Conservation (phyloP, 1,140 invertebrate species). For the Dendrolimus punctatus region DNA sequence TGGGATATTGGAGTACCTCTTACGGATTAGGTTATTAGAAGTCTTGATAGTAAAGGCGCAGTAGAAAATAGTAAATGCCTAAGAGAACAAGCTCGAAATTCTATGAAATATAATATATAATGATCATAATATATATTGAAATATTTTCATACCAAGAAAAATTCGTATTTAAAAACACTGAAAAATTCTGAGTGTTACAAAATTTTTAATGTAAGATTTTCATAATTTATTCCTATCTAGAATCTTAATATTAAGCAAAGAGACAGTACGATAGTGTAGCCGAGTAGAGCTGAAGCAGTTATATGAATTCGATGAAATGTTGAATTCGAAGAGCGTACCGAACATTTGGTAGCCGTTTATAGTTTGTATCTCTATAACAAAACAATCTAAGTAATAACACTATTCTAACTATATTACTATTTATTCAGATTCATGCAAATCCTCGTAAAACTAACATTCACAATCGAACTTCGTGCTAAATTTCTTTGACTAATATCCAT, state of each 20-base stretch:
- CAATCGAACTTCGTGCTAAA: too few relatives aligned
- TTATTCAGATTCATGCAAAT: conserved; percentile 21
- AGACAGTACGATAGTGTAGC: conserved; percentile 30
- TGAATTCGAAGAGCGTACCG: conserved; percentile 31
- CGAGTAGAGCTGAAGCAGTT: conserved; percentile 37
- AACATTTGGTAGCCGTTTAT: conserved; percentile 20
- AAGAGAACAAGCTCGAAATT: conserved; percentile 37
- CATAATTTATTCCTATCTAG: conserved; percentile 33
- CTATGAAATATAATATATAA: neutral
- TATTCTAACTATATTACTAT: conserved; percentile 12
- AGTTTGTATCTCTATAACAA: conserved; percentile 23
- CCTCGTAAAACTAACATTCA: conserved; percentile 11
- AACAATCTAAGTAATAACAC: conserved; percentile 21
- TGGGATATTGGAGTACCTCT: too few relatives aligned
- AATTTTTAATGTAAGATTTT: neutral
- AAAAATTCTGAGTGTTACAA: neutral
- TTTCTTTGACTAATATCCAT: too few relatives aligned
- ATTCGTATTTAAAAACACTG: too few relatives aligned
- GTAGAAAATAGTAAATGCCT: conserved; percentile 43
- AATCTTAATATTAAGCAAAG: conserved; percentile 26
- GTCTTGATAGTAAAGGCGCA: conserved; percentile 23
- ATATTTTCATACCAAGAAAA: too few relatives aligned
- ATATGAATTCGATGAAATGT: conserved; percentile 35
- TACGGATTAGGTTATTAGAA: too few relatives aligned
- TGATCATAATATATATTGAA: too few relatives aligned